These are phyloP conservation scores for Eutolmus rufibarbis DNA, from an alignment of 2,888 invertebrate species.

Conservation along the genomic window DNA sequence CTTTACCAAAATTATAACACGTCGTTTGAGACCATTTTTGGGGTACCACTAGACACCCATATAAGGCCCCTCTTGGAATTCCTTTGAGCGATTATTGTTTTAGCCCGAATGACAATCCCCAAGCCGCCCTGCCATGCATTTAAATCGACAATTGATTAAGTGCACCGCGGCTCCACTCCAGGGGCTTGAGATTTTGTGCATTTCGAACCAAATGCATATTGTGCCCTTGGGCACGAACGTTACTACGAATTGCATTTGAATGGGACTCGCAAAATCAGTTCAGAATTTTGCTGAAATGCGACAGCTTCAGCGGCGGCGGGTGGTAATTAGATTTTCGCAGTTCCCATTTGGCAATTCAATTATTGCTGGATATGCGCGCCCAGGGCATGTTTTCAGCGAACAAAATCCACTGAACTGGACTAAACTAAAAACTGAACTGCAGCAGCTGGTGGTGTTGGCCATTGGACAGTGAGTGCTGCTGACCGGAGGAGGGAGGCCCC, in stretches of 20 bases:
- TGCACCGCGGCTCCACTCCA: not conserved
- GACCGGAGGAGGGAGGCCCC: not conserved
- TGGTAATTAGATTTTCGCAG: slow-evolving; percentile 37
- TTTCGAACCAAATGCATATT: not conserved
- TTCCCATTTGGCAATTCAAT: slow-evolving; percentile 34
- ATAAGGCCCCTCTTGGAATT: not conserved
- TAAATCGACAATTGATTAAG: slow-evolving; percentile 22
- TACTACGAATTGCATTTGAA: not conserved
- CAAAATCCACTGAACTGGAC: not conserved
- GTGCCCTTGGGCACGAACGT: slow-evolving; percentile 3
- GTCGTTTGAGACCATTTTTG: not conserved
- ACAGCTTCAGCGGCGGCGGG: not conserved
- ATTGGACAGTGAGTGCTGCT: not conserved
- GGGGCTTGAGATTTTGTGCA: not conserved
- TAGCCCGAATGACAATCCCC: not conserved
- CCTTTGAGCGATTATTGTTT: slow-evolving; percentile 14
- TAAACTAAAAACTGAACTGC: not conserved
- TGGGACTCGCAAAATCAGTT: not conserved
- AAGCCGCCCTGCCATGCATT: slow-evolving; percentile 10
- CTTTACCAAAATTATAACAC: not conserved
- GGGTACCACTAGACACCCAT: not conserved
- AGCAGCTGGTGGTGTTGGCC: not conserved
- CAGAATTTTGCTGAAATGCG: not conserved
- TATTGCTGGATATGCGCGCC: not conserved
- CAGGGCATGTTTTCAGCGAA: not conserved